Conservation (phyloP, 2,888 invertebrate species). For the Leptopilina syphax region DNA sequence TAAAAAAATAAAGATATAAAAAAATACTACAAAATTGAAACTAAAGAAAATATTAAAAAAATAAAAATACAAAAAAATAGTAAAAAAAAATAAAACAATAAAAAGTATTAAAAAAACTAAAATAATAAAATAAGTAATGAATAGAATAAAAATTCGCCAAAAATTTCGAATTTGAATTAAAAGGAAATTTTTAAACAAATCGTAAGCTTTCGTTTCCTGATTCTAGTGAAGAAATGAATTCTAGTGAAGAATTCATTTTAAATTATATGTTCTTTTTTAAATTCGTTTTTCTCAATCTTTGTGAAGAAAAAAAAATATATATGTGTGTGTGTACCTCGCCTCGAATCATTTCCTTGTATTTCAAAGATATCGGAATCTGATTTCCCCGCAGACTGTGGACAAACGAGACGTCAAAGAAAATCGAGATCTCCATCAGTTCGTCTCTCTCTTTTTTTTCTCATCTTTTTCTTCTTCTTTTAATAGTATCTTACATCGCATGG, state of each 20-base stretch:
- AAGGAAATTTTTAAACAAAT: too few relatives aligned
- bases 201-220: too few relatives aligned
- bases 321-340: not conserved
- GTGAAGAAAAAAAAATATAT: not conserved
- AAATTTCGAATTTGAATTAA: too few relatives aligned
- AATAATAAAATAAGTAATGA: too few relatives aligned
- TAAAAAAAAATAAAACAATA: too few relatives aligned
- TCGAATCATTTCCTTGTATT: constrained; percentile 22
- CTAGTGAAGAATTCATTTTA: not conserved
- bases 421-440: constrained; percentile 11
- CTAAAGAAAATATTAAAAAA: too few relatives aligned
- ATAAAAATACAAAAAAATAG: too few relatives aligned
- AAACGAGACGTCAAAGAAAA: constrained; percentile 26
- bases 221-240: not conserved
- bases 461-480: not conserved
- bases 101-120: too few relatives aligned
- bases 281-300: constrained; percentile 16
- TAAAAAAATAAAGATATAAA: too few relatives aligned
- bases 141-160: too few relatives aligned
- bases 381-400: constrained; percentile 9
- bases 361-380: constrained; percentile 30
- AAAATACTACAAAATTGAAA: too few relatives aligned
- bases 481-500: not conserved
- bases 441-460: too few relatives aligned
- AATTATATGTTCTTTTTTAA: constrained; percentile 13